Evolutionary conservation across 2,888 invertebrate genomes (phyloP).

Genomic region (Agelastica alni): DNA sequence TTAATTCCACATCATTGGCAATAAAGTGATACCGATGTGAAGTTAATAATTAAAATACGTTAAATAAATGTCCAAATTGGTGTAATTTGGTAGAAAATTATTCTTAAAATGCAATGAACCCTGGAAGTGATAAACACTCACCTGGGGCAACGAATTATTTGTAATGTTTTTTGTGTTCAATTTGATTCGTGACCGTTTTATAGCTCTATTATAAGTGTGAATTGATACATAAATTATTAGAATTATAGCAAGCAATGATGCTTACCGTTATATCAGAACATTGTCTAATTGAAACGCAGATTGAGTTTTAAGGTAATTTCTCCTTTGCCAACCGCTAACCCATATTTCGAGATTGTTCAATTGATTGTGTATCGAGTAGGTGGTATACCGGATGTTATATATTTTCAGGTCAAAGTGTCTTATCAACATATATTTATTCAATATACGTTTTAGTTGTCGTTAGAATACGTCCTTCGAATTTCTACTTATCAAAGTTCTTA

Average conservation of each 20-base stretch:
- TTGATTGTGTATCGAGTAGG: conserved; percentile 3
- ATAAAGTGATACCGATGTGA: no score
- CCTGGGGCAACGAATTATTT: background rate
- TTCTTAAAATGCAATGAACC: background rate
- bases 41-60: no score
- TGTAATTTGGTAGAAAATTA: background rate
- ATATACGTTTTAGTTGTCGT: no score
- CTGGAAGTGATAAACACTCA: background rate
- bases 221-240: conserved; percentile 3
- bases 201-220: background rate
- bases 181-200: conserved; percentile 7
- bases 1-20: no score
- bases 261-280: conserved; percentile 3
- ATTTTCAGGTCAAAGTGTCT: no score
- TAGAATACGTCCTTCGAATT: no score
- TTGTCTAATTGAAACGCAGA: conserved; percentile 1
- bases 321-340: background rate
- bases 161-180: background rate
- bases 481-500: no score
- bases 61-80: background rate
- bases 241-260: conserved; percentile 5
- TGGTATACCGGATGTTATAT: no score
- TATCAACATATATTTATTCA: no score
- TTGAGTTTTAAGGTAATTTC: conserved; percentile 1
- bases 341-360: conserved; percentile 1